Conservation (phyloP, 2,797 vertebrate genomes). For the Ctenosaura bakeri region DNA sequence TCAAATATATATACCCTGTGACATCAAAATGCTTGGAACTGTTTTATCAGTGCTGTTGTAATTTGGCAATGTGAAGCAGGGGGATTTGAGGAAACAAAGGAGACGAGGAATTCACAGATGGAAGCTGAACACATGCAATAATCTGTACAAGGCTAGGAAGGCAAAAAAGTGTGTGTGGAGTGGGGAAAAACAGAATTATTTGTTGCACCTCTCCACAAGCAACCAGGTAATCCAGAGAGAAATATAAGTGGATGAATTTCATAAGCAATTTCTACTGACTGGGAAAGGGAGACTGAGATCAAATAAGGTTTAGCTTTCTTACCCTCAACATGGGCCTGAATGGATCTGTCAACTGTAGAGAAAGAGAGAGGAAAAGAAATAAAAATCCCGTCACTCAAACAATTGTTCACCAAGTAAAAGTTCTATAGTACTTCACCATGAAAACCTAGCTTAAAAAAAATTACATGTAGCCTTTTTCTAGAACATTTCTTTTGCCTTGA, state of each 20-base stretch:
- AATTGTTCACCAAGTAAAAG: constrained; percentile 84
- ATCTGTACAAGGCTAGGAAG: neutral
- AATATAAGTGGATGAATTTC: neutral
- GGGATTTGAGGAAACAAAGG: neutral
- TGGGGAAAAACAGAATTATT: neutral
- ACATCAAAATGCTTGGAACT: neutral
- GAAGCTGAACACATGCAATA: neutral
- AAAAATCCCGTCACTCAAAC: constrained; percentile 88
- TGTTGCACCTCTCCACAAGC: neutral
- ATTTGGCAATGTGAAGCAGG: neutral
- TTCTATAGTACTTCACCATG: constrained; percentile 86
- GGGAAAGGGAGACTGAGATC: constrained; percentile 63
- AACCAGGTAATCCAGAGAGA: neutral
- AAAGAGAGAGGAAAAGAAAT: constrained; percentile 82
- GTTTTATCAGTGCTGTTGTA: neutral
- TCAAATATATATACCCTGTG: neutral
- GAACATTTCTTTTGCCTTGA: neutral
- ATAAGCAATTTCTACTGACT: neutral
- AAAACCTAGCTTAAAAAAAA: constrained; percentile 29
- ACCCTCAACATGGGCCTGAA: constrained; percentile 98
- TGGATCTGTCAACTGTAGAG: constrained; percentile 94
- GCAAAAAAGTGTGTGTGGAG: too few relatives aligned
- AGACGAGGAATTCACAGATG: neutral
- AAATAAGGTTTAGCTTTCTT: constrained; percentile 79
- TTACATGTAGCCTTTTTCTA: neutral